Evolutionary conservation across 2,113 vertebrate species (phyloP), one percentile per base, ranked within the genome.

Genomic region (Boulengeromyrus knoepffleri): DNA sequence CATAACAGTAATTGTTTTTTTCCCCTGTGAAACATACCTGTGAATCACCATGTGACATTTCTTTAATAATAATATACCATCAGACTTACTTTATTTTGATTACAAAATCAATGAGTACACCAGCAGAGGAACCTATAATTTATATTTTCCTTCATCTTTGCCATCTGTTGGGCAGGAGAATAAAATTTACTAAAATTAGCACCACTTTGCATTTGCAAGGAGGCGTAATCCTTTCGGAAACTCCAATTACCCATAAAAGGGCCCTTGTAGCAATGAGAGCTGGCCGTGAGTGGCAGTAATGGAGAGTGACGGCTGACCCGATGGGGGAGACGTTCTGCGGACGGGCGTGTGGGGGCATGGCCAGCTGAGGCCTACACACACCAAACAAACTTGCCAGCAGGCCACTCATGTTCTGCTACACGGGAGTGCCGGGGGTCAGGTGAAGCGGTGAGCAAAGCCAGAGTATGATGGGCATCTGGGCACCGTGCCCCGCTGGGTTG

Each of bases 181-280:
- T 85, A 85, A 85, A 85, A 85, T 85, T 85, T 47, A 3, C 83
- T 85, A 47, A 85, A 85, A 80, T 80, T 80, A 80, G 74, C 74
- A 42, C 45, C 45, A 46, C 45, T 86, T 47, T 46, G 45, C 47
- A 50, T 86, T 86, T 56, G 86, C 49, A 58, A 39, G n/a, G n/a
- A 45, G 87, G 27, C 49, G 19, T 66, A 13, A 88, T 39, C 19
- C 31, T 88, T 88, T 62, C 24, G 24, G 56, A 39, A 88, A 58
- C 87, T 46, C 56, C 31, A 45, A 62, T 62, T 88, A 45, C 87
- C 21, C 56, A 8, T 24, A 27, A 62, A n/a, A 45, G 36, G 46
- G 53, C 87, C 49, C 53, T 88, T 3, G 36, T 42, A 7, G 87
- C 85, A 17, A 19, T 10, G 9, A 49, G 83, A 5, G 46, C 7